Conservation (phyloP, 2,797 vertebrate species). For the Tragelaphus eurycerus region DNA sequence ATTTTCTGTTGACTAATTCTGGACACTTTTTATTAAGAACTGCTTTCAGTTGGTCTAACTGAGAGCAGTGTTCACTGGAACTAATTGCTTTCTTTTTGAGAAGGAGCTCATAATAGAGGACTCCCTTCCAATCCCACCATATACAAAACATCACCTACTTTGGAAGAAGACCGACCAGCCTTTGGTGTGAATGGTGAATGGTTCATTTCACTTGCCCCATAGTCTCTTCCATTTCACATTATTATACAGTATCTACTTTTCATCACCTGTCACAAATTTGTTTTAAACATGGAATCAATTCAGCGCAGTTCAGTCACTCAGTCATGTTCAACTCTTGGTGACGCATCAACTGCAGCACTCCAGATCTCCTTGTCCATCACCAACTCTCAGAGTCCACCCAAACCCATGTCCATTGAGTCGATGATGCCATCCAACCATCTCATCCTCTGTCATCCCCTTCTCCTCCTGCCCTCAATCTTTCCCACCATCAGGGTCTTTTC, state of each 20-base stretch:
- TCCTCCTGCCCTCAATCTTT: not conserved
- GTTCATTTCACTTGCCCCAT: not conserved
- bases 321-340: not conserved
- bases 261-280: not conserved
- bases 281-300: not conserved
- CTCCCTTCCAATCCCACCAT: not conserved
- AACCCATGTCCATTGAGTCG: not conserved
- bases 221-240: not conserved
- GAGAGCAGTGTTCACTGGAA: not conserved
- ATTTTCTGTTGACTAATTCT: not conserved
- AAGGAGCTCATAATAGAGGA: not conserved
- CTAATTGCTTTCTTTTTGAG: not conserved
- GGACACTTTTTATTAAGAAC: not conserved
- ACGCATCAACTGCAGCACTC: rapidly evolving
- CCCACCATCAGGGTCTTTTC: not conserved
- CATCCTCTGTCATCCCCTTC: not conserved
- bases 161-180: not conserved
- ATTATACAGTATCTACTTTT: not conserved
- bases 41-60: not conserved
- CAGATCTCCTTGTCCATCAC: not conserved
- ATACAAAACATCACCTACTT: not conserved
- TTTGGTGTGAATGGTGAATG: not conserved
- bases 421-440: not conserved
- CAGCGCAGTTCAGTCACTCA: not conserved
- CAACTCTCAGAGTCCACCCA: not conserved